Conservation (phyloP, 2,888 invertebrate species). For the Machimus atricapillus region DNA sequence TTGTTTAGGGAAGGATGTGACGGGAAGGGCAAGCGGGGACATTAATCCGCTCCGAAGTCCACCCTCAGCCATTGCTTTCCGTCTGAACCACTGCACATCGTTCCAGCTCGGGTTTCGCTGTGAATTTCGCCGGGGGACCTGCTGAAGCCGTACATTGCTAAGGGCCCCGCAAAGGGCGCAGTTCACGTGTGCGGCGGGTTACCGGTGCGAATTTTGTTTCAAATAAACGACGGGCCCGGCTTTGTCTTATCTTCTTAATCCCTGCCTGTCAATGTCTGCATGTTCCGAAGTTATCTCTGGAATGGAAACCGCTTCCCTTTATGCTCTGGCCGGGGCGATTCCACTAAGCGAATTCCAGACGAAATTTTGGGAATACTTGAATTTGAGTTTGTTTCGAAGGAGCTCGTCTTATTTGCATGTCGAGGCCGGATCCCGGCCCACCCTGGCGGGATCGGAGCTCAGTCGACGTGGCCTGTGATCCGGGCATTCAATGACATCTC, state of each 20-base stretch:
- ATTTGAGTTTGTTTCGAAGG: conserved; percentile 8
- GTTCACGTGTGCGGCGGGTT: not conserved
- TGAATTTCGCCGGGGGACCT: not conserved
- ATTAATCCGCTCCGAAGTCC: not conserved
- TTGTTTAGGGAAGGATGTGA: not conserved
- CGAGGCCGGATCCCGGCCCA: not conserved
- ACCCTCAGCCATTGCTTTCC: not conserved
- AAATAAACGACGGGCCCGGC: not conserved
- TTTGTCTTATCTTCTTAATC: not conserved
- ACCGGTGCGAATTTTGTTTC: not conserved
- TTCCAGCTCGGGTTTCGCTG: not conserved
- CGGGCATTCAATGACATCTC: not conserved
- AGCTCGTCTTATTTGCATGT: conserved; percentile 26
- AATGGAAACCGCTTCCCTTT: not conserved
- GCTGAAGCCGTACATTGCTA: not conserved
- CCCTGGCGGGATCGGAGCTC: not conserved
- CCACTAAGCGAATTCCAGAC: conserved; percentile 20
- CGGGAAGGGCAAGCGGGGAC: not conserved
- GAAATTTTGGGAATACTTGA: conserved; percentile 2
- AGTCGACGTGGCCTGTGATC: not conserved
- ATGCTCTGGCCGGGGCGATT: not conserved
- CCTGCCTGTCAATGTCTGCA: not conserved
- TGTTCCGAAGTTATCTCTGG: conserved; percentile 8
- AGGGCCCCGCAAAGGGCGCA: not conserved
- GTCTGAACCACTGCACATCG: not conserved